These are phyloP conservation scores for Notothenia rossii DNA, from an alignment of 2,113 vertebrate species.

Conservation along the genomic window DNA sequence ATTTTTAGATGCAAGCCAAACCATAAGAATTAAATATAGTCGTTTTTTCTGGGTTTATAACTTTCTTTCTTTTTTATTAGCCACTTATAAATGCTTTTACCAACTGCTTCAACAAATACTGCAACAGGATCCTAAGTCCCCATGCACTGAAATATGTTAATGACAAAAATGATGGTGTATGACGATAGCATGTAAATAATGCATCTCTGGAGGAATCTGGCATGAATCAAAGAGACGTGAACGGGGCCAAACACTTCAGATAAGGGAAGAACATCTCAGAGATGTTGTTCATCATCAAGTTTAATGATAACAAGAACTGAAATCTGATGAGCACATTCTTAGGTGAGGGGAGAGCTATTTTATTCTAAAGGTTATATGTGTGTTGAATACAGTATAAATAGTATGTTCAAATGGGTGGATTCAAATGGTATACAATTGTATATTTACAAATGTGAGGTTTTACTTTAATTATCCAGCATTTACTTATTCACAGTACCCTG, in stretches of 20 bases:
- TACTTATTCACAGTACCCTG: background rate
- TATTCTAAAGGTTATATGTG: background rate
- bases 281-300: constrained; percentile 10
- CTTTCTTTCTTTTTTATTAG: background rate
- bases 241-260: background rate
- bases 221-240: constrained; percentile 3
- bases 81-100: too few species aligned
- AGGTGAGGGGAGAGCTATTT: background rate
- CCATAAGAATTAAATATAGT: background rate
- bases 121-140: background rate
- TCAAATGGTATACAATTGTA: too few species aligned
- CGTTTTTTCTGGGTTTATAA: background rate
- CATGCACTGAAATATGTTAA: constrained; percentile 25
- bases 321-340: background rate
- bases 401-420: too few species aligned
- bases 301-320: too few species aligned
- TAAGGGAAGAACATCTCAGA: constrained; percentile 5
- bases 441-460: too few species aligned
- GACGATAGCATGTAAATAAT: constrained; percentile 42
- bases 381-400: background rate
- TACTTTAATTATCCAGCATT: background rate
- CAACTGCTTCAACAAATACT: background rate
- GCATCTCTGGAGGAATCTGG: constrained; percentile 58
- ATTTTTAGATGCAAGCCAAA: background rate
- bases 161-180: constrained; percentile 39